Conservation (phyloP, 2,113 vertebrate species). For the Oostethus manadensis region DNA sequence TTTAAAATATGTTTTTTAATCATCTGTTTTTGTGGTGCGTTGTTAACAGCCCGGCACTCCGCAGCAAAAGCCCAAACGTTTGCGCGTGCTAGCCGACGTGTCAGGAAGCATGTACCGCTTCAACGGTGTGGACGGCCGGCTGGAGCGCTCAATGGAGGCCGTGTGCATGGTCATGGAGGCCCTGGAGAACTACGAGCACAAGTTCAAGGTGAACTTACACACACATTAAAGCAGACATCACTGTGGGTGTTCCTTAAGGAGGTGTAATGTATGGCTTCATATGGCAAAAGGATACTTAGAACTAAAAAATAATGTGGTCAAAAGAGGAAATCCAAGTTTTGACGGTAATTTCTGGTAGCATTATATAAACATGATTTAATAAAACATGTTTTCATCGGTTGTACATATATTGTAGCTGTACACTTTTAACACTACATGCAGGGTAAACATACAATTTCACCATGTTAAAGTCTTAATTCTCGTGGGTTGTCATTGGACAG, state of each 20-base stretch:
- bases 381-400: too few relatives aligned
- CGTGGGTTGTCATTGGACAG: not conserved
- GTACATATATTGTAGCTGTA: too few relatives aligned
- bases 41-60: slow-evolving; percentile 80
- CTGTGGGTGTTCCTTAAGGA: not conserved
- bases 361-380: too few relatives aligned
- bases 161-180: slow-evolving; percentile 98
- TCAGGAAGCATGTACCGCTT: slow-evolving; percentile 98
- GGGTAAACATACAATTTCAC: too few relatives aligned
- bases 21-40: not conserved
- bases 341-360: too few relatives aligned
- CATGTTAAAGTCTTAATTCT: not conserved
- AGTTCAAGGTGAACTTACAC: slow-evolving; percentile 82
- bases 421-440: too few relatives aligned
- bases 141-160: slow-evolving; percentile 95
- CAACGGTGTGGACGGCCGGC: slow-evolving; percentile 86
- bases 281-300: too few relatives aligned
- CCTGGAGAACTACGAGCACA: slow-evolving; percentile 90
- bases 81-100: slow-evolving; percentile 85
- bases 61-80: slow-evolving; percentile 89
- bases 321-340: too few relatives aligned
- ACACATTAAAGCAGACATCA: not conserved
- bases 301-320: too few relatives aligned
- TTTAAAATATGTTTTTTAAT: not conserved
- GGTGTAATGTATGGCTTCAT: too few relatives aligned